phyloP scores from a whole-genome alignment of 1,140 invertebrate species.

The Drosophila bipectinata region DNA sequence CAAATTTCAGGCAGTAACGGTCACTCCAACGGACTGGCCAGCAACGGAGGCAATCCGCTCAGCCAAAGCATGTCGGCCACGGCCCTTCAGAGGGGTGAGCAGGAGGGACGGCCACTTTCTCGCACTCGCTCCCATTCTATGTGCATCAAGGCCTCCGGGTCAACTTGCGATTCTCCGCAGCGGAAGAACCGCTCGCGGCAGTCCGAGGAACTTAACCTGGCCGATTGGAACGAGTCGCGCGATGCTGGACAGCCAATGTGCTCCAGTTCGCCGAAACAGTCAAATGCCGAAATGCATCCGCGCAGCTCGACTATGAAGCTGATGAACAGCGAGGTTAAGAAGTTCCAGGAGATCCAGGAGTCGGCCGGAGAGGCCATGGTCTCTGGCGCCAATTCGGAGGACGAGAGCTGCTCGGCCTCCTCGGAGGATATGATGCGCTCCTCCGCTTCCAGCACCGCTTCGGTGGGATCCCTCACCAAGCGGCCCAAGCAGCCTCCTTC shows the following conservation, averaged over 20 bases:
- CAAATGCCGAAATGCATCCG: constrained; percentile 40
- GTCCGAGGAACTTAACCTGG: constrained; percentile 18
- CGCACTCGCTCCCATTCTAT: constrained; percentile 78
- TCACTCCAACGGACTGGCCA: constrained; percentile 39
- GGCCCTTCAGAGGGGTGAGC: constrained; percentile 67
- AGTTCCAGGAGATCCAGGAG: constrained; percentile 86
- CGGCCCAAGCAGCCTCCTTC: constrained; percentile 59
- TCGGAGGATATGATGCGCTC: constrained; percentile 79
- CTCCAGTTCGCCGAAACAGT: constrained; percentile 65
- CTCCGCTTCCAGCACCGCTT: constrained; percentile 64
- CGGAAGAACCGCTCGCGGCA: neutral
- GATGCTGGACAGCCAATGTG: constrained; percentile 20
- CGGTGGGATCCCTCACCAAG: constrained; percentile 51
- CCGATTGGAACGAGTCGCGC: constrained; percentile 45
- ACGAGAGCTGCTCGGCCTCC: constrained; percentile 84
- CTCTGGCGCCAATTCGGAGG: constrained; percentile 86
- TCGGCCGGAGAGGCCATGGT: constrained; percentile 88
- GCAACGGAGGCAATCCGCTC: constrained; percentile 76
- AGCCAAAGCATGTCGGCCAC: constrained; percentile 86
- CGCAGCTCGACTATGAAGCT: constrained; percentile 72
- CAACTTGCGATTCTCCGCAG: constrained; percentile 6
- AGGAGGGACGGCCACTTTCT: constrained; percentile 46
- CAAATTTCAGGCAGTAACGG: constrained; percentile 78
- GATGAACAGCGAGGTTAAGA: constrained; percentile 75
- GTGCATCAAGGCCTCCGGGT: constrained; percentile 43